Evolutionary conservation across 2,113 vertebrate species (phyloP), one percentile per base, ranked within the genome.

Genomic region (Tetraodon nigroviridis): DNA sequence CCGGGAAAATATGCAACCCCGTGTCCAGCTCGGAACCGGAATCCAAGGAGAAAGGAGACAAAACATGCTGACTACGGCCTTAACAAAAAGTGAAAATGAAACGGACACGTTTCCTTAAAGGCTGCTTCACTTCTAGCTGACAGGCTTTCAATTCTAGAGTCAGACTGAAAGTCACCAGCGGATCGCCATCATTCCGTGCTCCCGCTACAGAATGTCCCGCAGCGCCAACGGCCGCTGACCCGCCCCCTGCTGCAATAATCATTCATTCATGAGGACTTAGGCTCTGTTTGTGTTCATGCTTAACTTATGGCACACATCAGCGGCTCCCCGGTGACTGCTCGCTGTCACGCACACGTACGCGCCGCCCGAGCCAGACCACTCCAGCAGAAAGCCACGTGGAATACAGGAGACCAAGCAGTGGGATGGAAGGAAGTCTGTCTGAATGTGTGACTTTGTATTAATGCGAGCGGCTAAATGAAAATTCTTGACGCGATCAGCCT

Each of bases 231-330:
- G 32, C 8, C 6, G 3, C 20, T 18, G 48, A 20, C 7, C 6
- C 32, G 11, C n/a, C 56, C 56, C 58, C 11, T 59, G 32, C 21
- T 32, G 27, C 7, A 29, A 58, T 46, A 24, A 44, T 65, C n/a
- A 24, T 67, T 61, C 40, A 55, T 62, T 41, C 11, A 40, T 27
- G 27, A 58, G 12, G 37, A 37, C 44, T 48, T 20, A 17, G 2
- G 29, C 45, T 67, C 37, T 50, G 41, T 51, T 45, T 61, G 21
- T 48, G 50, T 24, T 67, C 57, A 70, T 19, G 8, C 14, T 55
- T 7, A 8, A 59, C 56, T 58, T 60, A 50, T 65, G 52, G 54
- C 46, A 32, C 12, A 47, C 53, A 47, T 22, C 20, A 40, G 53
- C 37, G 60, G 44, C 3, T 18, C 18, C n/a, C 17, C 16, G 18